Conservation (phyloP, 2,113 vertebrate genomes). For the Oreotrochilus melanogaster region DNA sequence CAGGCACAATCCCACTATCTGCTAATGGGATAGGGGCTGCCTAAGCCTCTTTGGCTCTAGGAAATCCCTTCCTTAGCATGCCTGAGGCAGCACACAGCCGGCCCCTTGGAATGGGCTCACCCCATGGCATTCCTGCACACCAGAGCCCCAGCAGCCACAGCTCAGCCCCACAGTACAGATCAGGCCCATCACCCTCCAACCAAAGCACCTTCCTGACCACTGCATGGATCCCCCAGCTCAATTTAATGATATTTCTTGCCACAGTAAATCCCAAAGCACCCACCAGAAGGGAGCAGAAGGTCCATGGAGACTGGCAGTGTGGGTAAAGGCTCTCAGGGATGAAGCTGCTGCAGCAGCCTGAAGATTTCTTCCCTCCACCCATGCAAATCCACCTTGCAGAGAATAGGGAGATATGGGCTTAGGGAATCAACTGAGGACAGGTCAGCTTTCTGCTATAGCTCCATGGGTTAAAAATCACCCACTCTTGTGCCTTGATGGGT, state of each 20-base stretch:
- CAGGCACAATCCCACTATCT: constrained; percentile 2
- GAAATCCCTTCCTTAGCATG: constrained; percentile 11
- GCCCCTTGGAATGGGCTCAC: fast-evolving
- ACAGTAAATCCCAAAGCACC: neutral
- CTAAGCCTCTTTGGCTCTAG: constrained; percentile 40
- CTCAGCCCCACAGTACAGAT: neutral
- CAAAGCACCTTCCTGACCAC: neutral
- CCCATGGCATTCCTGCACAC: fast-evolving
- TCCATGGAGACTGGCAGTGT: fast-evolving
- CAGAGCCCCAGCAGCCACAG: fast-evolving
- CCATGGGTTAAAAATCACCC: neutral
- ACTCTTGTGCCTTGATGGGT: neutral
- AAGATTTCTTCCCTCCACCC: neutral
- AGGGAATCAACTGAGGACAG: constrained; percentile 33
- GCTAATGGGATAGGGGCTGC: constrained; percentile 17
- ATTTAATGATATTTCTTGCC: neutral
- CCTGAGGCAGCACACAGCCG: neutral
- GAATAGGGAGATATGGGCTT: neutral
- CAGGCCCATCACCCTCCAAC: neutral
- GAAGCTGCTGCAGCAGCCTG: fast-evolving
- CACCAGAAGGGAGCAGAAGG: neutral
- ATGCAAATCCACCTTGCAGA: neutral
- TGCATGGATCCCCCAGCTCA: neutral
- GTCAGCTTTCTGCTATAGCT: neutral
- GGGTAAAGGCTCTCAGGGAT: neutral